Evolutionary conservation across 2,797 vertebrate genomes (phyloP).

Genomic region (Agapornis canus): DNA sequence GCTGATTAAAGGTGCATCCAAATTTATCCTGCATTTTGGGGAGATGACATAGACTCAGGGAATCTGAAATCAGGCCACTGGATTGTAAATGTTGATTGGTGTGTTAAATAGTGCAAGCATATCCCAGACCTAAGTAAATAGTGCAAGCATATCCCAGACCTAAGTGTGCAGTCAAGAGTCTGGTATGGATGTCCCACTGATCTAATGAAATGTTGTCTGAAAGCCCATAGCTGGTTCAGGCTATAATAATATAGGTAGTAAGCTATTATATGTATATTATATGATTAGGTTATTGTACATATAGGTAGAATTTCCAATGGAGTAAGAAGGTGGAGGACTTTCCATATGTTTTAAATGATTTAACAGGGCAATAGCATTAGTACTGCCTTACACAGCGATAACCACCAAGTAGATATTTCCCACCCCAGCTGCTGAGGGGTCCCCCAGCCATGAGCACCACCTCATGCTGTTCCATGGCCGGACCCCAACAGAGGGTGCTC

Average conservation of each 20-base stretch:
- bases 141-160: not conserved
- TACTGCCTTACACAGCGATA: not conserved
- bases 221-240: not conserved
- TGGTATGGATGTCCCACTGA: not conserved
- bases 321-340: not conserved
- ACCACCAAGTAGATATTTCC: fast-evolving
- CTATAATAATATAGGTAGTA: not conserved
- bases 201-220: not conserved
- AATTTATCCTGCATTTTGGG: not conserved
- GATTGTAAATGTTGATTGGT: not conserved
- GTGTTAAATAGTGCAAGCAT: not conserved
- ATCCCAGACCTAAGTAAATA: not conserved
- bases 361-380: not conserved
- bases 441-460: not conserved
- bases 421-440: not conserved
- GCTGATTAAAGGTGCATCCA: not conserved
- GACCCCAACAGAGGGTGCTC: not conserved
- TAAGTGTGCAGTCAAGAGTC: not conserved
- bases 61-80: not conserved
- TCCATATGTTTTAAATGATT: not conserved
- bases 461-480: not conserved
- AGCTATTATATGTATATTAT: not conserved
- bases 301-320: not conserved
- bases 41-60: not conserved
- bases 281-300: not conserved